Base-by-base conservation (phyloP, 2,888 invertebrate genomes). In the Drosophila histrio region DNA sequence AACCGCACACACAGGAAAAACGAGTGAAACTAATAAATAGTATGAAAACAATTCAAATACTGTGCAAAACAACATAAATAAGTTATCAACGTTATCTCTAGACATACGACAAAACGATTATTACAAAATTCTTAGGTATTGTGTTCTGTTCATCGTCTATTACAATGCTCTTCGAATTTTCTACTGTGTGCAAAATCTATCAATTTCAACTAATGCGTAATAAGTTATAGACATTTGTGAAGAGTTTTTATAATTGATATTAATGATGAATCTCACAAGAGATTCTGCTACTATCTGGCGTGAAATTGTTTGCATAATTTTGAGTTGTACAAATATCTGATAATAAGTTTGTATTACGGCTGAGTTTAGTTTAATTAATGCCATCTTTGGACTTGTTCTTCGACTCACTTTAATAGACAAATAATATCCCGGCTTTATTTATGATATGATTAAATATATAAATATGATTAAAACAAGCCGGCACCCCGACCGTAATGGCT, bases 131-230 rank as follows among this genome's bases (percentile, higher is more conserved):
- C n/a, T 6, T 15, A 8, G 1, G 15, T 1, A 9, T 22, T 49
- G 34, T 24, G 15, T 11, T 34, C 36, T 50, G 49, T 17, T 24
- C 17, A 50, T 17, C 24, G 15, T 26, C 34, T 6, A 34, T 24
- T 19, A 17, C 7, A 50, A 38, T 28, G 28, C 36, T 38, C 17
- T 52, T 26, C 9, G 26, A 24, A 36, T 17, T 24, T 26, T n/a
- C 26, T 19, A 19, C 36, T 36, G 50, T 7, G 26, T 13, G 19
- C 9, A 4, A 5, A 38, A 26, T 19, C 26, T 28, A 26, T 38
- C 8, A 52, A 28, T 52, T 28, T 19, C n/a, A 28, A 28, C 28
- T 28, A 52, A 52, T 52, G 38, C 50, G 50, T 26, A 13, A 19
- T 26, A 28, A 17, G 4, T 36, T 17, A 17, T 36, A 15, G n/a